Conservation (phyloP, 2,888 invertebrate species). For the Mesorhabditis sp. region DNA sequence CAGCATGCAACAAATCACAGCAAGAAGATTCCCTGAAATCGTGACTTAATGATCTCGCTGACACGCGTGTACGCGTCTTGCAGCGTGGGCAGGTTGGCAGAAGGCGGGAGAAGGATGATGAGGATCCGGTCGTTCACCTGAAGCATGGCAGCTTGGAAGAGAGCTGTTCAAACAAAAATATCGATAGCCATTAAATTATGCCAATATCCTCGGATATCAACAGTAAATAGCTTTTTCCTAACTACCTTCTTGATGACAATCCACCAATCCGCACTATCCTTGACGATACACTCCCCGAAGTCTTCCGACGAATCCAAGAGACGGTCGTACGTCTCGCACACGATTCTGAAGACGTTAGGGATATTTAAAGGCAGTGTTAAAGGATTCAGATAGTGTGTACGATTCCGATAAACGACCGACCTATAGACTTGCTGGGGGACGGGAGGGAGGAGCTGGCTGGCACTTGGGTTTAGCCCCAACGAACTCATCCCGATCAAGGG, state of each 20-base stretch:
- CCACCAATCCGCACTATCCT: conserved; percentile 53
- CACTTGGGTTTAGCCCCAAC: neutral
- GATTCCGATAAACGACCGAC: conserved; percentile 1
- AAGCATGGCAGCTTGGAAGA: too few species aligned
- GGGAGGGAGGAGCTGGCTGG: too few species aligned
- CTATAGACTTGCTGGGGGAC: neutral
- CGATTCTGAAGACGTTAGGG: conserved; percentile 25
- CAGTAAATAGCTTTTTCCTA: neutral
- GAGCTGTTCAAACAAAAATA: neutral
- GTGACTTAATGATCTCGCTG: conserved; percentile 33
- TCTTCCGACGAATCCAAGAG: conserved; percentile 38
- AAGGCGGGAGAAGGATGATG: conserved; percentile 42
- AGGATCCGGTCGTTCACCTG: conserved; percentile 45
- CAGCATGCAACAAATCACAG: conserved; percentile 16
- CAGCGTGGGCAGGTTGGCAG: conserved; percentile 28
- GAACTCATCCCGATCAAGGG: neutral
- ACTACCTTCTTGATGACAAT: conserved; percentile 44
- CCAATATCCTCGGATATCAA: neutral
- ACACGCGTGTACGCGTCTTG: conserved; percentile 41
- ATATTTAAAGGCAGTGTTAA: neutral
- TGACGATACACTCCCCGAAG: conserved; percentile 45
- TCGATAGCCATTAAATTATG: neutral
- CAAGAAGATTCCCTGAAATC: conserved; percentile 43
- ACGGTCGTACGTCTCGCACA: conserved; percentile 44
- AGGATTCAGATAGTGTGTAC: neutral